Base-by-base conservation (phyloP, 2,888 invertebrate genomes). In the Creontiades dilutus region DNA sequence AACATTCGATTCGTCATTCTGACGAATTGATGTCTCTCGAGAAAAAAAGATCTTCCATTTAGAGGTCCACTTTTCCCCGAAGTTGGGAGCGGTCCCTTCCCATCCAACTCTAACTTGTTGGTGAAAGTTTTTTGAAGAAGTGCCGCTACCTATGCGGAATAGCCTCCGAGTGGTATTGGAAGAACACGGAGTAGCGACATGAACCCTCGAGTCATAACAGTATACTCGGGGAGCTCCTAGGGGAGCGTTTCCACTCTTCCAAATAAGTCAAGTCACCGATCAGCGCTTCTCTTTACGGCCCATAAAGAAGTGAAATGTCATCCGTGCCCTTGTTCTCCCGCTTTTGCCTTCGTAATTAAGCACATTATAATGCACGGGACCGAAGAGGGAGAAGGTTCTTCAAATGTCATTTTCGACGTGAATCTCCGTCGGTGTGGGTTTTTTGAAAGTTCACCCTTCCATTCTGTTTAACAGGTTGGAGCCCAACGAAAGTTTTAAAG, bases 221-320 rank as follows among this genome's bases (percentile, higher is more conserved):
- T 27, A 27, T 68, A 23, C 19, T 68, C 19, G 68, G 52, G 61
- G 13, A 23, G 68, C 12, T 68, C 68, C 68, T 23, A 7, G 7
- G 68, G 68, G 68, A 68, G 68, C 11, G 68, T 23, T 57, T 68
- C 68, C 68, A 68, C 19, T 27, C 46, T 19, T 19, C 13, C 19
- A 19, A 78, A 46, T 47, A 46, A 23, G 61, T 7, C 55, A 14
- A 86, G 86, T 86, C 86, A 86, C 86, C 75, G 86, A 86, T 68
- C 86, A 47, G 68, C 55, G 86, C 85, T 37, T 68, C 75, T 11
- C 86, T 86, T 86, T 55, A 86, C 86, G 86, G 75, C 16, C 75
- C 86, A 86, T 86, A 86, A 86, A 86, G 86, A 86, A 86, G 75
- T 86, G 75, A 86, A 86, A 86, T 86, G 86, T 86, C 86, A 86